A percentile compares a stretch with the other conserved stretches of the same genome.
phyloP scores from a whole-genome alignment of 2,888 invertebrate genomes.

The Oscheius myriophilus region DNA sequence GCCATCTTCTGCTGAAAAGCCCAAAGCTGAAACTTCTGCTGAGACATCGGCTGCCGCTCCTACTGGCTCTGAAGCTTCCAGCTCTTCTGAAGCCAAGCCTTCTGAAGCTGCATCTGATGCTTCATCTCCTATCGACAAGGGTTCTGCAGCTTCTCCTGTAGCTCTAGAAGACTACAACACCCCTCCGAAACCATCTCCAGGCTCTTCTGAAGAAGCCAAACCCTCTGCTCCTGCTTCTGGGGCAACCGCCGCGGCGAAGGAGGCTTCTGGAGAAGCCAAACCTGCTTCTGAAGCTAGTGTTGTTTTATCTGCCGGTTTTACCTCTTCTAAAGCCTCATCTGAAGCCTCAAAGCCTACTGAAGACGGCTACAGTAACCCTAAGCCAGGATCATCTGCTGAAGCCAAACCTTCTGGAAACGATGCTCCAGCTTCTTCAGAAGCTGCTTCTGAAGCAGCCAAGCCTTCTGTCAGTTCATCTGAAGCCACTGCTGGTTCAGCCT shows the following conservation, averaged over 20 bases:
- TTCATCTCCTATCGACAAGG: too few species aligned
- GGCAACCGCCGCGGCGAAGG: conserved; percentile 7
- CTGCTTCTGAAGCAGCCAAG: background rate
- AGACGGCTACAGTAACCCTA: too few species aligned
- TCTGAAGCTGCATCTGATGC: background rate
- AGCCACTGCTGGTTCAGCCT: background rate
- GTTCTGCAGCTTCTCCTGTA: background rate
- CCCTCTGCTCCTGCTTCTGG: background rate
- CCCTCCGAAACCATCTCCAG: background rate
- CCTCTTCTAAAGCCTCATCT: too few species aligned
- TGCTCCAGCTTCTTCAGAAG: background rate
- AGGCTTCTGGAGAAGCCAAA: too few species aligned
- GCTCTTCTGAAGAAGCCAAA: background rate
- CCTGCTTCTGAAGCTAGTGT: too few species aligned
- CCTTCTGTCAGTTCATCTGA: background rate
- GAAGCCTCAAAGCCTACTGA: too few species aligned
- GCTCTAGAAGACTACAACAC: background rate
- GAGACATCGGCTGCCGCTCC: too few species aligned
- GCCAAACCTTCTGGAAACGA: background rate
- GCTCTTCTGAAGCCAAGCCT: background rate
- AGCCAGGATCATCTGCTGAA: too few species aligned
- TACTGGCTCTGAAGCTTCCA: too few species aligned
- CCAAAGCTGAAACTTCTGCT: too few species aligned
- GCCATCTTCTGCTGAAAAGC: too few species aligned
- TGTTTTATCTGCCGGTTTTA: too few species aligned